Evolutionary conservation across 2,113 vertebrate species (phyloP).

Genomic region (Charadrius vociferus): DNA sequence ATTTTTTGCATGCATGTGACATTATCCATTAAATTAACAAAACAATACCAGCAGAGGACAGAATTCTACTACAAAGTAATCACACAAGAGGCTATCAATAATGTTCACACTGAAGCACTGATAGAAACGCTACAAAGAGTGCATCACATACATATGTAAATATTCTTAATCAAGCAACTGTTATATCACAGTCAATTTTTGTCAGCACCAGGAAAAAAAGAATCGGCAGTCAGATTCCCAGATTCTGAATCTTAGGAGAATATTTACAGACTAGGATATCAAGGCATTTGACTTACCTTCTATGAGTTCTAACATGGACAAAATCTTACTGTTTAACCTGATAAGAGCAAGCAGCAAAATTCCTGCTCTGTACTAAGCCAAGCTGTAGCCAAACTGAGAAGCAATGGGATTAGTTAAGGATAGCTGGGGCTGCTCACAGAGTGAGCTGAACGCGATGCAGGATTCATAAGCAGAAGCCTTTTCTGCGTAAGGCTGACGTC

Average conservation of each 20-base stretch:
- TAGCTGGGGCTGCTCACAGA: conserved; percentile 73
- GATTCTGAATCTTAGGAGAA: neutral
- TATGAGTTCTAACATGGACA: conserved; percentile 84
- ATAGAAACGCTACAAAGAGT: neutral
- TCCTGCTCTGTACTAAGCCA: conserved; percentile 63
- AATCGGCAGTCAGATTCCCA: neutral
- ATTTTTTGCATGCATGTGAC: neutral
- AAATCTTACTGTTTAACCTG: conserved; percentile 65
- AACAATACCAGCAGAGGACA: conserved; percentile 60
- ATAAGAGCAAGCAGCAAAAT: conserved; percentile 53
- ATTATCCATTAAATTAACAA: conserved; percentile 11
- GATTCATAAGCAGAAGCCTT: conserved; percentile 80
- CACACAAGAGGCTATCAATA: neutral
- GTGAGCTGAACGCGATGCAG: conserved; percentile 75
- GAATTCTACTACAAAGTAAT: conserved; percentile 43
- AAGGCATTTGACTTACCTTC: conserved; percentile 81
- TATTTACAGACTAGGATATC: conserved; percentile 30
- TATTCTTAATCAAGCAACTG: conserved; percentile 18
- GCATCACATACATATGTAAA: neutral
- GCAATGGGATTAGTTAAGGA: conserved; percentile 70
- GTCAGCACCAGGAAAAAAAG: neutral
- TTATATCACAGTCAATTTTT: neutral
- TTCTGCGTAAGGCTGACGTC: conserved; percentile 86
- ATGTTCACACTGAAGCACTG: neutral
- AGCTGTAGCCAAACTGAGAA: conserved; percentile 65